Conservation (phyloP, 2,888 invertebrate species). For the Nymphalis urticae region DNA sequence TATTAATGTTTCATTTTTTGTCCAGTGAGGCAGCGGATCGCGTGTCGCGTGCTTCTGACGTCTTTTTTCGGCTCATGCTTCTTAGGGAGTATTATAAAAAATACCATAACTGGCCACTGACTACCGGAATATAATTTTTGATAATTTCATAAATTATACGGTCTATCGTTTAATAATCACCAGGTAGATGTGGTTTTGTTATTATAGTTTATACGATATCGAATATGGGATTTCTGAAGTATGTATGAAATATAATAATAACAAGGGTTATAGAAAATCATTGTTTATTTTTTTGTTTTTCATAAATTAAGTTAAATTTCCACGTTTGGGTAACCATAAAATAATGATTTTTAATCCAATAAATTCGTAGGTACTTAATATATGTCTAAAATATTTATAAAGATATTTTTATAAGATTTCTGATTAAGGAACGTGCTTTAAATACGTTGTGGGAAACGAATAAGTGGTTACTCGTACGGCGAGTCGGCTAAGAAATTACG, state of each 20-base stretch:
- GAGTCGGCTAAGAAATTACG: conserved; percentile 60
- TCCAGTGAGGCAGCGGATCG: conserved; percentile 62
- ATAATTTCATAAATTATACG: conserved; percentile 79
- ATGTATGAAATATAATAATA: conserved; percentile 7
- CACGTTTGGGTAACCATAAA: too few species aligned
- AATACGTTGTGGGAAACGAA: conserved; percentile 3
- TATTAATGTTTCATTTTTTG: conserved; percentile 71
- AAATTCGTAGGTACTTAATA: too few species aligned
- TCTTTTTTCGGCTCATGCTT: conserved; percentile 64
- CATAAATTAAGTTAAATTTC: not conserved
- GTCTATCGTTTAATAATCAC: conserved; percentile 68
- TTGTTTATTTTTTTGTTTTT: not conserved
- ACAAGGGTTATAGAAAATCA: not conserved
- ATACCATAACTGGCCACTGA: conserved; percentile 72
- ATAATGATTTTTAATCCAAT: too few species aligned
- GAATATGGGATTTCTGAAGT: conserved; percentile 16
- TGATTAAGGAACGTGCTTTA: not conserved
- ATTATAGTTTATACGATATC: conserved; percentile 37
- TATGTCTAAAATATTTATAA: too few species aligned
- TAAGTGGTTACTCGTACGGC: conserved; percentile 11
- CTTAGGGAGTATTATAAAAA: conserved; percentile 73
- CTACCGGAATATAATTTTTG: conserved; percentile 81
- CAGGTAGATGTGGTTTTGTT: conserved; percentile 60
- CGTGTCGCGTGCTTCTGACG: conserved; percentile 77
- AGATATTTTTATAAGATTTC: not conserved